phyloP scores from a whole-genome alignment of 2,113 vertebrate species.

The Rhinolophus ferrumequinum region DNA sequence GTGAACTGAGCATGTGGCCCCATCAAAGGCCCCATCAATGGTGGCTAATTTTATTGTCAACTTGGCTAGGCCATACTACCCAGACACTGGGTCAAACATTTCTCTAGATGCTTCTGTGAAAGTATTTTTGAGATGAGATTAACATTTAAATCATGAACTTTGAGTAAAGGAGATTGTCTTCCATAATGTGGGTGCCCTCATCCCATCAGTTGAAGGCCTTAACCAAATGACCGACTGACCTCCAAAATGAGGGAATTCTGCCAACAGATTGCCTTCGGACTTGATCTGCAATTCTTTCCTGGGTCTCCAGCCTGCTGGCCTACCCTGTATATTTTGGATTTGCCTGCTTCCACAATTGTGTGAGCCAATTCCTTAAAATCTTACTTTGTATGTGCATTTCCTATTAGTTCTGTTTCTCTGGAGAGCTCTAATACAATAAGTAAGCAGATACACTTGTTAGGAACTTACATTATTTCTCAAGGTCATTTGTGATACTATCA shows the following conservation, averaged over 20 bases:
- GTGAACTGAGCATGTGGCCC: background rate
- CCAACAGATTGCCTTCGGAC: background rate
- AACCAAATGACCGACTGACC: background rate
- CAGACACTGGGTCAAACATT: background rate
- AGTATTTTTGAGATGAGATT: background rate
- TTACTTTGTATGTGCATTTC: background rate
- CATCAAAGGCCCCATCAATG: background rate
- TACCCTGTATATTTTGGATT: background rate
- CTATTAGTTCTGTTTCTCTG: background rate
- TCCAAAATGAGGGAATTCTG: background rate
- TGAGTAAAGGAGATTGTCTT: background rate
- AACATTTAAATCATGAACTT: background rate
- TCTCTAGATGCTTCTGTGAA: background rate
- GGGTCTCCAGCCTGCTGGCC: background rate
- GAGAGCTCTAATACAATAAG: background rate
- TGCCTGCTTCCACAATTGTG: background rate
- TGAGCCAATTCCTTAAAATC: background rate
- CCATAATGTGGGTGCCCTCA: background rate
- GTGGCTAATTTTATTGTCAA: background rate
- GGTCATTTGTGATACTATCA: background rate
- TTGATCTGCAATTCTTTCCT: background rate
- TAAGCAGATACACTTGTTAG: constrained; percentile 12
- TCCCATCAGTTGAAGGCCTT: background rate
- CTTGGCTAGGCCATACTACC: background rate
- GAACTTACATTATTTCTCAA: constrained; percentile 21